phyloP scores from a whole-genome alignment of 2,888 invertebrate genomes.

The Epinotia demarniana region DNA sequence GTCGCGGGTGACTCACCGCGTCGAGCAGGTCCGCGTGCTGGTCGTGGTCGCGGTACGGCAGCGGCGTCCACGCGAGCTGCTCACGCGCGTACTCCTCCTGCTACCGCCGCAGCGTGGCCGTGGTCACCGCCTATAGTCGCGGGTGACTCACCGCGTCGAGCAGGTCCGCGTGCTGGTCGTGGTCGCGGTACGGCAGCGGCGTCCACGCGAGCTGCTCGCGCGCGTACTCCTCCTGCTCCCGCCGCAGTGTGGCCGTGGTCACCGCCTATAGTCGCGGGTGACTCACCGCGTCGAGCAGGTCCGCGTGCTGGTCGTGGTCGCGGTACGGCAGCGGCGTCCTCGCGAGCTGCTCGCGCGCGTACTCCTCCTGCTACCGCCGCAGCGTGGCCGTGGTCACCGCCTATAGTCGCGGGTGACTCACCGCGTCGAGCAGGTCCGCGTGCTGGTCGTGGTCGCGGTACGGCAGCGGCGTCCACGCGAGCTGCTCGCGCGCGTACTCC shows the following conservation, averaged over 20 bases:
- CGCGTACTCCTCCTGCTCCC: conserved; percentile 92
- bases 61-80: conserved; percentile 81
- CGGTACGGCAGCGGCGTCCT: conserved; percentile 90
- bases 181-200: conserved; percentile 85
- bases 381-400: too few species aligned
- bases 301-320: conserved; percentile 91
- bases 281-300: conserved; percentile 88
- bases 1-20: conserved; percentile 81
- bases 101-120: too few species aligned
- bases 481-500: conserved; percentile 89
- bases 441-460: conserved; percentile 90
- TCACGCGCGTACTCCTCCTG: too few species aligned
- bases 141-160: conserved; percentile 81
- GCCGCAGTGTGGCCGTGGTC: conserved; percentile 87
- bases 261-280: conserved; percentile 89
- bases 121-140: too few species aligned
- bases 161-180: conserved; percentile 90
- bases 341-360: too few species aligned
- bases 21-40: conserved; percentile 92
- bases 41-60: conserved; percentile 91
- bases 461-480: conserved; percentile 86
- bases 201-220: conserved; percentile 92
- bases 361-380: too few species aligned
- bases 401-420: conserved; percentile 54
- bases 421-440: conserved; percentile 90